Evolutionary conservation across 2,888 invertebrate genomes (phyloP).

Genomic region (Orchesella flavescens): DNA sequence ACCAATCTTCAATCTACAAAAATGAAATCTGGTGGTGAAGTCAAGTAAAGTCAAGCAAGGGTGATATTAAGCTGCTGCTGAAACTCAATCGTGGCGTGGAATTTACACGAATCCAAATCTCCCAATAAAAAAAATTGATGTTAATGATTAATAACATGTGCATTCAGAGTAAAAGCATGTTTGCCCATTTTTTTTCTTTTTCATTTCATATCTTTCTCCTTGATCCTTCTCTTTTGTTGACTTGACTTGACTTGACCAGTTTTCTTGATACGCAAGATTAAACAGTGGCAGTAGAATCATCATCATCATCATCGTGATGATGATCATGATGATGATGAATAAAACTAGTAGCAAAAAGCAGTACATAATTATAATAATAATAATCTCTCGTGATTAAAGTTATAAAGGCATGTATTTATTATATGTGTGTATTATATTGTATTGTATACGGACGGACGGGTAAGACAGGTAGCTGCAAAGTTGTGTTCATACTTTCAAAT

Average conservation of each 20-base stretch:
- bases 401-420: constrained; percentile 51
- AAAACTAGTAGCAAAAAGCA: constrained; percentile 30
- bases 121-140: no score
- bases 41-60: no score
- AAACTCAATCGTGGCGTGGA: no score
- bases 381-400: constrained; percentile 57
- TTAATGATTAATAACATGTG: no score
- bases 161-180: constrained; percentile 35
- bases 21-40: no score
- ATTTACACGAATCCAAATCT: no score
- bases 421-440: no score
- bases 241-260: background rate
- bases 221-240: background rate
- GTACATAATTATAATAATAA: constrained; percentile 60
- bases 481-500: constrained; percentile 35
- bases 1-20: no score
- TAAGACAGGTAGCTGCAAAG: constrained; percentile 53
- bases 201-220: background rate
- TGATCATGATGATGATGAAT: background rate
- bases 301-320: background rate
- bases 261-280: background rate
- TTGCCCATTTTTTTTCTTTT: constrained; percentile 18
- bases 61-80: no score
- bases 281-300: background rate
- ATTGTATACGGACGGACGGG: constrained; percentile 16